These are phyloP conservation scores for Drosophila ambigua DNA, from an alignment of 1,140 invertebrate genomes.

Conservation along the genomic window DNA sequence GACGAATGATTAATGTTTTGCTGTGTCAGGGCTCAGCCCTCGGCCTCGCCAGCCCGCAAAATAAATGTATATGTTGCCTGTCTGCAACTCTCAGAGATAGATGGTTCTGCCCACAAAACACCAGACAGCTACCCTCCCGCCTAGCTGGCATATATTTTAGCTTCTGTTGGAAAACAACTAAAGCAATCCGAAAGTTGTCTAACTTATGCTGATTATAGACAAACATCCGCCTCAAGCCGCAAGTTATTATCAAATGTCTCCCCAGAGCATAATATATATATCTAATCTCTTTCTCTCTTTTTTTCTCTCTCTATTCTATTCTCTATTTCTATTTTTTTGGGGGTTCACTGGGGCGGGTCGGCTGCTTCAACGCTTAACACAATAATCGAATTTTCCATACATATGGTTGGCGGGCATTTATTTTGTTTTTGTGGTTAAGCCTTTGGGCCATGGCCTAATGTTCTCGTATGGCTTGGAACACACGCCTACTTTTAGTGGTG, in stretches of 20 bases:
- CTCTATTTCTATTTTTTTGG: slow-evolving; percentile 4
- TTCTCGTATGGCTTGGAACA: slow-evolving; percentile 9
- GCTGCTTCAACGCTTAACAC: slow-evolving; percentile 64
- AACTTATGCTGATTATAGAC: slow-evolving; percentile 80
- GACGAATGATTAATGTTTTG: slow-evolving; percentile 74
- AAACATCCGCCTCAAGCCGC: slow-evolving; percentile 59
- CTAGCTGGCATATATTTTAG: slow-evolving; percentile 15
- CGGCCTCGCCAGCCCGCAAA: slow-evolving; percentile 16
- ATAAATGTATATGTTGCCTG: slow-evolving; percentile 73
- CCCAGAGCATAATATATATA: slow-evolving; percentile 72
- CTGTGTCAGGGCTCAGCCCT: slow-evolving; percentile 52
- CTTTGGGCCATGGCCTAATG: slow-evolving; percentile 55
- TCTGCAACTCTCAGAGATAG: slow-evolving; percentile 44
- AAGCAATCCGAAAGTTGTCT: slow-evolving; percentile 55
- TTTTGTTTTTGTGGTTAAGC: slow-evolving; percentile 47
- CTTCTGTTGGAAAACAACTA: slow-evolving; percentile 47
- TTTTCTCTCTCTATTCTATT: too few relatives aligned
- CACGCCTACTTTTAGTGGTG: slow-evolving; percentile 35
- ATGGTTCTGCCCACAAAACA: slow-evolving; percentile 15
- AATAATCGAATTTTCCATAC: slow-evolving; percentile 69
- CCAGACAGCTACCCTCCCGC: not conserved
- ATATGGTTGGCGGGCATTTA: slow-evolving; percentile 18
- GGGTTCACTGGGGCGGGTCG: slow-evolving; percentile 16
- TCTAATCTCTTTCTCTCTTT: not conserved
- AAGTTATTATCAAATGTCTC: slow-evolving; percentile 82